phyloP scores from a whole-genome alignment of 2,888 invertebrate genomes.

The Panopea generosa region DNA sequence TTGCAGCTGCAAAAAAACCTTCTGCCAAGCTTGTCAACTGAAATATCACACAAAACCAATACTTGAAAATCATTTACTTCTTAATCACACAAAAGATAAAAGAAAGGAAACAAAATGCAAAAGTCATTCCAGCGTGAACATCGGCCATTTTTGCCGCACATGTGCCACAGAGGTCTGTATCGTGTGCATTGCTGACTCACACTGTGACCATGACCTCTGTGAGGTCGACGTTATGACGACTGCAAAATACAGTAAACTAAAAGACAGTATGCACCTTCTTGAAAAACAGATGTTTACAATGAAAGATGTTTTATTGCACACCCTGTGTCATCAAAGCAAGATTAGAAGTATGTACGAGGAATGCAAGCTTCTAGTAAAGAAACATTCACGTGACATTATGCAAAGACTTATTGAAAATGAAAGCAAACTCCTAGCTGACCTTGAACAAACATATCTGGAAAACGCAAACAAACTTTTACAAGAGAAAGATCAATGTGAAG shows the following conservation, averaged over 20 bases:
- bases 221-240: too few relatives aligned
- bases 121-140: constrained; percentile 41
- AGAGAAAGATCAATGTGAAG: constrained; percentile 2
- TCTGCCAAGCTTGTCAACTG: constrained; percentile 42
- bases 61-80: constrained; percentile 43
- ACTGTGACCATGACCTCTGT: constrained; percentile 44
- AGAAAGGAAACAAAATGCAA: constrained; percentile 26
- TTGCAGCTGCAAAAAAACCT: constrained; percentile 58
- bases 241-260: too few relatives aligned
- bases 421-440: neutral
- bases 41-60: constrained; percentile 33
- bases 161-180: constrained; percentile 56
- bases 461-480: constrained; percentile 1
- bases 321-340: too few relatives aligned
- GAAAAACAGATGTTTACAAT: too few relatives aligned
- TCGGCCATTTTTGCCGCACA: constrained; percentile 46
- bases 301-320: too few relatives aligned
- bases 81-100: neutral
- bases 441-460: neutral
- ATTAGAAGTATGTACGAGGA: too few relatives aligned
- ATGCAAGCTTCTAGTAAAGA: too few relatives aligned
- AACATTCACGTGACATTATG: too few relatives aligned
- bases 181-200: constrained; percentile 48
- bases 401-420: constrained; percentile 10
- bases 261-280: too few relatives aligned